Evolutionary conservation across 2,113 vertebrate species (phyloP).

Genomic region (Melanocharis versteri): DNA sequence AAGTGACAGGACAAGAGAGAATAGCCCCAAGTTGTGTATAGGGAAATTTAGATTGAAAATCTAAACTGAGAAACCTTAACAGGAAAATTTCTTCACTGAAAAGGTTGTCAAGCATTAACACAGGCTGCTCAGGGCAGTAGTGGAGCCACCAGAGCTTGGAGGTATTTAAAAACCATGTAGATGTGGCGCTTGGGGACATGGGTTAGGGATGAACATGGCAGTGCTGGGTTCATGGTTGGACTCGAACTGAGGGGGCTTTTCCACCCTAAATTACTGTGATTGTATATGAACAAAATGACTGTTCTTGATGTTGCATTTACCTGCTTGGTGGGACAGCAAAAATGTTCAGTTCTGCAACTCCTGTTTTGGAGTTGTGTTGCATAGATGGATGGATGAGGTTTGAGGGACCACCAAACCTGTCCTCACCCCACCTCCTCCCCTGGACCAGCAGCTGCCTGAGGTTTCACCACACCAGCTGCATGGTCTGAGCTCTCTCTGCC

Average conservation of each 20-base stretch:
- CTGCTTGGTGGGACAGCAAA: neutral
- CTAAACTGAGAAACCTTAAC: too few species aligned
- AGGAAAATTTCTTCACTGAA: neutral
- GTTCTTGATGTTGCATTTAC: neutral
- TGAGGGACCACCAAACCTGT: neutral
- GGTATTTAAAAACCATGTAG: neutral
- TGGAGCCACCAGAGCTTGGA: neutral
- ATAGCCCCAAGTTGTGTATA: neutral
- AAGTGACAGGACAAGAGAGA: neutral
- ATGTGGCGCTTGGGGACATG: neutral
- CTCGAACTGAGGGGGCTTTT: neutral
- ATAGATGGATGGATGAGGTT: neutral
- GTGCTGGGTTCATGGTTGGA: neutral
- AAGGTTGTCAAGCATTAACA: neutral
- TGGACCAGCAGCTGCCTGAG: neutral
- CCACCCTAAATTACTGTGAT: neutral
- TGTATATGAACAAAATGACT: neutral
- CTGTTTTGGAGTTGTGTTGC: neutral
- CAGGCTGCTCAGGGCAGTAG: neutral
- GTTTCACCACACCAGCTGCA: neutral
- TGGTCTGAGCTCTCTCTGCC: neutral
- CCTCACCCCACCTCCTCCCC: neutral
- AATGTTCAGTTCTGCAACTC: neutral
- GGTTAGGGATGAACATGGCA: neutral
- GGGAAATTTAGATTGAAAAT: neutral